Percentiles rank a stretch among this genome's conserved stretches.
Conservation (phyloP, 2,113 vertebrate genomes). For the Lamprotornis superbus region DNA sequence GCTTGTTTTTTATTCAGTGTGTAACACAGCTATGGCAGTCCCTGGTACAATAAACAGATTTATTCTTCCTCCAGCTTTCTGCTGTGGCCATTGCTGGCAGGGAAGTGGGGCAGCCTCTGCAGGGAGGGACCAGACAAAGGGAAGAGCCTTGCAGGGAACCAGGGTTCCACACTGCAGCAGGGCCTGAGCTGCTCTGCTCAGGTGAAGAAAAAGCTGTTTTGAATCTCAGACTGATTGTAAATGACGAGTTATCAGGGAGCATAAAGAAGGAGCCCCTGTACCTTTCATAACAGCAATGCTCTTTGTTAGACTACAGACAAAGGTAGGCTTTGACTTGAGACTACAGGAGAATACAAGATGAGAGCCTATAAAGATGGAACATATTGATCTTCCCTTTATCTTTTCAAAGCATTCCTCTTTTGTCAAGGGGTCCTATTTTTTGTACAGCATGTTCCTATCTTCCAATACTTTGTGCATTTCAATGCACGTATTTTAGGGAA, state of each 20-base stretch:
- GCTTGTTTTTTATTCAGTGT: not conserved
- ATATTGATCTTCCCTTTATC: slow-evolving; percentile 62
- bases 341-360: slow-evolving; percentile 46
- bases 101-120: not conserved
- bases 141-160: not conserved
- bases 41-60: not conserved
- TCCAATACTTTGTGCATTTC: not conserved
- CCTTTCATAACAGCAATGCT: not conserved
- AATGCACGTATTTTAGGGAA: not conserved
- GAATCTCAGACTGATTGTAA: not conserved
- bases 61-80: not conserved
- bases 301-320: slow-evolving; percentile 58
- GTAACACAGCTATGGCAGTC: not conserved
- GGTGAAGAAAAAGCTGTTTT: not conserved
- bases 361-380: slow-evolving; percentile 28
- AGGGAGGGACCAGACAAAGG: not conserved
- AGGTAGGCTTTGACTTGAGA: slow-evolving; percentile 50
- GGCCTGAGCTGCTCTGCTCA: not conserved
- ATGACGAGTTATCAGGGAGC: slow-evolving; percentile 10
- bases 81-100: not conserved
- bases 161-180: accelerated
- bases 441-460: not conserved
- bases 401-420: slow-evolving; percentile 49
- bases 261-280: slow-evolving; percentile 1
- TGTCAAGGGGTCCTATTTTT: slow-evolving; percentile 16